These are phyloP conservation scores for Ophion costatus DNA, from an alignment of 2,888 invertebrate genomes.

Conservation along the genomic window DNA sequence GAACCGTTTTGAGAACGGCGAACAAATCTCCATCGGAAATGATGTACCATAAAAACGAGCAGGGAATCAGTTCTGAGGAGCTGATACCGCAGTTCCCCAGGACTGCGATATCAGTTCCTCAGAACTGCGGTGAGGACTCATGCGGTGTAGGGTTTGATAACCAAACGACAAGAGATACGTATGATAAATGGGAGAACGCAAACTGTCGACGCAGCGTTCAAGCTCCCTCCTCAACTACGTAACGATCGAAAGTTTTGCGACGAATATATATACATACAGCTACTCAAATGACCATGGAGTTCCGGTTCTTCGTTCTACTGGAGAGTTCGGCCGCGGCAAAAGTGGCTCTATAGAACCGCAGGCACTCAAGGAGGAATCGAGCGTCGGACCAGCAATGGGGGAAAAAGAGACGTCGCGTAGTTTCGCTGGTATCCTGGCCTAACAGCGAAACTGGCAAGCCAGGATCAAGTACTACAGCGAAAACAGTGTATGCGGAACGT, in stretches of 20 bases:
- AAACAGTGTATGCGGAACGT: constrained; percentile 5
- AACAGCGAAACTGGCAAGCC: constrained; percentile 19
- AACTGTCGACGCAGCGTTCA: constrained; percentile 40
- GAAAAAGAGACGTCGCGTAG: constrained; percentile 41
- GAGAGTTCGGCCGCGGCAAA: constrained; percentile 17
- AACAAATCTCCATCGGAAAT: no score
- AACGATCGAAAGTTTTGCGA: constrained; percentile 50
- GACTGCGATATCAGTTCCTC: neutral
- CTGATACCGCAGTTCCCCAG: neutral
- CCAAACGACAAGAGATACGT: constrained; percentile 9
- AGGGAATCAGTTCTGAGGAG: no score
- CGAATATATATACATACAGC: neutral
- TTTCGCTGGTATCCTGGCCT: constrained; percentile 18
- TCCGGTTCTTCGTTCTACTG: constrained; percentile 19
- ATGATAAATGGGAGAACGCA: neutral
- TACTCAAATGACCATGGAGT: constrained; percentile 16
- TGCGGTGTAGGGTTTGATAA: constrained; percentile 17
- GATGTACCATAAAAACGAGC: no score
- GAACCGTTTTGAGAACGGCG: no score
- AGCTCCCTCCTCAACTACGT: constrained; percentile 29
- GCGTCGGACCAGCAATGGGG: constrained; percentile 32
- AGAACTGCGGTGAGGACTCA: neutral
- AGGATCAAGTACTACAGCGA: constrained; percentile 34
- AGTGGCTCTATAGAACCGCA: constrained; percentile 4
- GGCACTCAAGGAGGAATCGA: constrained; percentile 39